Evolutionary conservation across 2,797 vertebrate species (phyloP), one percentile per base, ranked within the genome.

Genomic region (Triplophysa bombifrons): DNA sequence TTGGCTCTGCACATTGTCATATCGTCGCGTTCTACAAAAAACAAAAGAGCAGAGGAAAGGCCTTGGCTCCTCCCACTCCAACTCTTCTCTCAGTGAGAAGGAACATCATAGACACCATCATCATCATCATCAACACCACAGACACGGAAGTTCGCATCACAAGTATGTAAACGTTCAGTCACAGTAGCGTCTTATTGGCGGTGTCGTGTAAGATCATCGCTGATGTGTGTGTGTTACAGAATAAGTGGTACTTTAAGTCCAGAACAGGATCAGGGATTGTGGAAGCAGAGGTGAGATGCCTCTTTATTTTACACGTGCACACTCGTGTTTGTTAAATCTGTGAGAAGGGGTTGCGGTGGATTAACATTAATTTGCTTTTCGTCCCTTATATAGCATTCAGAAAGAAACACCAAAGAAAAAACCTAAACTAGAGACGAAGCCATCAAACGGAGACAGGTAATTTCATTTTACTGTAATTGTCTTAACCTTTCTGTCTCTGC

Each of bases 391-490:
- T 34, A 80, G 78, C 91, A 98, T 99, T 94, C 98, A 99, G 94
- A 99, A 99, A 93, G 98, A 99, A 94, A 97, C 96, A 92, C 98
- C 97, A 97, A 99, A 99, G 97, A 99, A 99, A 94, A 99, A 99
- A 90, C 96, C 96, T 93, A 99, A 99, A 95, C 94, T 99, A 93
- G 98, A 99, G 95, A 93, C 96, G 91, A 99, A 99, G 96, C 97
- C 97, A 95, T 99, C 97, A 83, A 99, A 99, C 82, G 98, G 98
- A 94, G 97, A 99, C 95, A 99, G 98, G 98, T 94, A 86, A 17
- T 22, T 58, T 51, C 44, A 48, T 22, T 12, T 53, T 0, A n/a
- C n/a, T 63, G 55, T 34, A 27, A 58, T 48, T 16, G 17, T 48
- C 17, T 48, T 10, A 46, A 27, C 65, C 38, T 66, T n/a, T 51